These are phyloP conservation scores for Spheniscus mendiculus DNA, from an alignment of 2,113 vertebrate genomes.

Conservation along the genomic window DNA sequence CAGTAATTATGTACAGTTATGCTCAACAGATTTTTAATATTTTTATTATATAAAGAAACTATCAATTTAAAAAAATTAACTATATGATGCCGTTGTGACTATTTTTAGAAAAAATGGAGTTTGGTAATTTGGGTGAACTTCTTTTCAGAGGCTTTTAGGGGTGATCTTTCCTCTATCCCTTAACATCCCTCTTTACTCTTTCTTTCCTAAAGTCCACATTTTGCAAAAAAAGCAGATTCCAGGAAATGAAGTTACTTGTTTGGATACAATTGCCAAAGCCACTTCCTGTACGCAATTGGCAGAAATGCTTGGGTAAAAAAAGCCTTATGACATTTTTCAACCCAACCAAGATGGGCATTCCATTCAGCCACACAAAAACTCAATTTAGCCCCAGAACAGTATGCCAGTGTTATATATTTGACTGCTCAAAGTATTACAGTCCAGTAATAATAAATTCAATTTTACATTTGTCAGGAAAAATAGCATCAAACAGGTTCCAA, in stretches of 20 bases:
- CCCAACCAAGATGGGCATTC: slow-evolving; percentile 44
- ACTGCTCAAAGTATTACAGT: neutral
- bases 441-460: neutral
- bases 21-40: neutral
- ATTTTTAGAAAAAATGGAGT: neutral
- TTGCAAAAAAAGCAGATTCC: slow-evolving; percentile 44
- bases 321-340: slow-evolving; percentile 51
- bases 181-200: slow-evolving; percentile 1
- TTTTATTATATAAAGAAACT: neutral
- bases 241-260: slow-evolving; percentile 64
- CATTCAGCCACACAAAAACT: slow-evolving; percentile 43
- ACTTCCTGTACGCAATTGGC: slow-evolving; percentile 56
- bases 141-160: neutral
- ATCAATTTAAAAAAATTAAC: neutral
- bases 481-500: neutral
- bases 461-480: slow-evolving; percentile 25
- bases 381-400: neutral
- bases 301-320: slow-evolving; percentile 30
- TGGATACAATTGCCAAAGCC: slow-evolving; percentile 52
- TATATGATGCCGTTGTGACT: neutral
- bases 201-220: neutral
- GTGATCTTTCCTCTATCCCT: neutral
- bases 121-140: neutral
- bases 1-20: neutral
- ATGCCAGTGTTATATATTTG: neutral